Conservation (phyloP, 2,888 invertebrate genomes). For the Tupiocoris notatus region DNA sequence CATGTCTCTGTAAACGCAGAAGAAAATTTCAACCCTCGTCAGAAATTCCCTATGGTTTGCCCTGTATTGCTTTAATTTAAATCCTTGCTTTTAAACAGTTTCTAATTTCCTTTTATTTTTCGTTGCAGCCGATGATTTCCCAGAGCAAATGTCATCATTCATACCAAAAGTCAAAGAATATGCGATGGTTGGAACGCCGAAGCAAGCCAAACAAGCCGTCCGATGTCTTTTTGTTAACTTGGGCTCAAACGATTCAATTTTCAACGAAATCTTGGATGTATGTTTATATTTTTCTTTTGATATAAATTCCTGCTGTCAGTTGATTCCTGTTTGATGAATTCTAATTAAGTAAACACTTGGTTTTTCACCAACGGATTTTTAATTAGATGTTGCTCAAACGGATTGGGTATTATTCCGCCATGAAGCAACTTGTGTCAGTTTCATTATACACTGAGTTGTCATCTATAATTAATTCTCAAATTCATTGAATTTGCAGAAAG, state of each 20-base stretch:
- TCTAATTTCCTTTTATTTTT: conserved; percentile 9
- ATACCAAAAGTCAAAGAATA: conserved; percentile 85
- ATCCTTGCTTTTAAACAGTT: neutral
- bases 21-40: neutral
- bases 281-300: no score
- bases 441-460: no score
- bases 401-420: no score
- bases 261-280: conserved; percentile 76
- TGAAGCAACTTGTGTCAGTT: no score
- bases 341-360: no score
- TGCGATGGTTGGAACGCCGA: conserved; percentile 84
- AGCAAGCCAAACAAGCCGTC: conserved; percentile 95
- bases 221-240: conserved; percentile 87
- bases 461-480: no score
- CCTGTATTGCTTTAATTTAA: neutral
- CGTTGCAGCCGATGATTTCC: conserved; percentile 67
- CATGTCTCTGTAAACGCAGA: neutral
- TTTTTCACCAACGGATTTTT: no score
- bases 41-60: no score
- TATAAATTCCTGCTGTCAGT: no score
- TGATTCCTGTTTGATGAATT: no score
- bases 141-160: conserved; percentile 72
- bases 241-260: conserved; percentile 69
- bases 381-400: no score
- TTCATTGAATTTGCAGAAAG: conserved; percentile 54